Conservation (phyloP, 2,797 vertebrate species). For the Myotis planiceps region DNA sequence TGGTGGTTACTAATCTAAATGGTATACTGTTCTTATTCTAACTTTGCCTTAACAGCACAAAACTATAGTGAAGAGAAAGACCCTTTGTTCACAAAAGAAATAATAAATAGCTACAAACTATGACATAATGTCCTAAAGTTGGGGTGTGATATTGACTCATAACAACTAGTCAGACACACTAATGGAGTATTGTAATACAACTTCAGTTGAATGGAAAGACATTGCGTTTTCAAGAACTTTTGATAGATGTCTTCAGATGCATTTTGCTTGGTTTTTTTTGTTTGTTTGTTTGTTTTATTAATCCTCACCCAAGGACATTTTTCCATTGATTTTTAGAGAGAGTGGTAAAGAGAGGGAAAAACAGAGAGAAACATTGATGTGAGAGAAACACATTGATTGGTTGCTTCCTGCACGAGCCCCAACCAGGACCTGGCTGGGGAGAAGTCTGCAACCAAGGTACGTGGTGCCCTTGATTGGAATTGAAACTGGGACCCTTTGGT, state of each 20-base stretch:
- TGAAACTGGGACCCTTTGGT: no score
- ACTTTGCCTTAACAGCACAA: conserved; percentile 5
- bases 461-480: no score
- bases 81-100: conserved; percentile 34
- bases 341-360: no score
- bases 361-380: no score
- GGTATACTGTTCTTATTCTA: background rate
- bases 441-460: no score
- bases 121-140: conserved; percentile 49
- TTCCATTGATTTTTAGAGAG: no score
- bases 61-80: conserved; percentile 16
- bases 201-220: background rate
- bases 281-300: no score
- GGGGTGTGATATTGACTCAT: conserved; percentile 46
- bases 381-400: no score
- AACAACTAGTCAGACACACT: conserved; percentile 27
- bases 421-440: no score
- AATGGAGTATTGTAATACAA: background rate
- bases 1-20: background rate
- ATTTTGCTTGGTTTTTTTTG: background rate
- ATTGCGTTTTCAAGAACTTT: background rate
- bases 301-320: no score
- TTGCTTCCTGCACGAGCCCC: no score
- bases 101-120: conserved; percentile 47
- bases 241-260: background rate